Base-by-base conservation (phyloP, 2,888 invertebrate genomes). In the Caenorhabditis doughertyi region DNA sequence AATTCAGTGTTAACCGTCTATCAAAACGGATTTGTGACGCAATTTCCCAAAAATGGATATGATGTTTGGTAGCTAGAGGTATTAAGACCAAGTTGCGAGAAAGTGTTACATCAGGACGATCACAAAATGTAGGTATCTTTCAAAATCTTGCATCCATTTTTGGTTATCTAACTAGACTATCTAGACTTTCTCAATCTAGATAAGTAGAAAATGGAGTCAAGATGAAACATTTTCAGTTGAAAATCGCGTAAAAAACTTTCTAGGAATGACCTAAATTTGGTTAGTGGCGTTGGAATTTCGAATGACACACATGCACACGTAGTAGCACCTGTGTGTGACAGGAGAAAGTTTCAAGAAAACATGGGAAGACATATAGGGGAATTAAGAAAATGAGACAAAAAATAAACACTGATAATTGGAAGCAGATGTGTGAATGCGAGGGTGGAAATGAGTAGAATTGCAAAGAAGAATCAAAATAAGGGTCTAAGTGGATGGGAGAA, bases 401-500 rank as follows among this genome's bases (percentile, higher is more conserved):
- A 39, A 42, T 3, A 60, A 23, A 39, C 60, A 60, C 42, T n/a
- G n/a, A 42, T 9, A 18, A 21, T 11, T 39, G 25, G 60, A 32
- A 56, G 56, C 56, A 18, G 35, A 32, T n/a, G n/a, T n/a, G n/a
- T n/a, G n/a, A n/a, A n/a, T 64, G 64, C 27, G 64, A 64, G 64
- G 64, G 64, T 64, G 64, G 47, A 62, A 62, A 44, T 44, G 27
- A 62, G 27, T 27, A 25, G 23, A 29, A 29, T 13, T 60, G 42
- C n/a, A n/a, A n/a, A 21, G 58, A 39, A 39, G 11, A 23, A 56
- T 56, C 21, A 21, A n/a, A n/a, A n/a, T n/a, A n/a, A n/a, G n/a
- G n/a, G n/a, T n/a, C n/a, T 64, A 64, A 49, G 64, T 49, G 64
- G 64, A 8, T 18, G 51, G n/a, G n/a, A 65, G 65, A 65, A 51